phyloP scores from a whole-genome alignment of 2,113 vertebrate species.

The Stomatorhinus ivindoensis region DNA sequence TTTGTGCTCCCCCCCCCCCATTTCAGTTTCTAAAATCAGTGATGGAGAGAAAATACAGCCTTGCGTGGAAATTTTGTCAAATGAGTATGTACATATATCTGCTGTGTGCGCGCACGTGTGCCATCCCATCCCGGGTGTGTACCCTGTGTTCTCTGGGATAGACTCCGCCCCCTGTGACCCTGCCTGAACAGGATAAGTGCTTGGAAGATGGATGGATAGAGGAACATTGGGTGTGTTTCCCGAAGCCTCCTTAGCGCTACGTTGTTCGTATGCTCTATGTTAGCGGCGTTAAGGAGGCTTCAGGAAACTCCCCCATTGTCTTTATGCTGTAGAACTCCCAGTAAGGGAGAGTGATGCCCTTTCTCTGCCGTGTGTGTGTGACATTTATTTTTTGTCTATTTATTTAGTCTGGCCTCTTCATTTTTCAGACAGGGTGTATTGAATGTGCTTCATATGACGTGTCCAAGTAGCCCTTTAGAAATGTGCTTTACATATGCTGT shows the following conservation, averaged over 20 bases:
- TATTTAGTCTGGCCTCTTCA: background rate
- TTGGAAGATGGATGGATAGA: background rate
- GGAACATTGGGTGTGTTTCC: too few relatives aligned
- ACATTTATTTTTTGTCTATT: background rate
- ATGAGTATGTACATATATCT: constrained; percentile 68
- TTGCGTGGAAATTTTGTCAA: constrained; percentile 69
- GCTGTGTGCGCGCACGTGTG: background rate
- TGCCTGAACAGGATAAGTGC: background rate
- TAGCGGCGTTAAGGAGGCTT: too few relatives aligned
- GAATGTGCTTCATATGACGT: constrained; percentile 7
- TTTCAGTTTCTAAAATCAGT: constrained; percentile 73
- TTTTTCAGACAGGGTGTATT: background rate
- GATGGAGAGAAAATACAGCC: constrained; percentile 56
- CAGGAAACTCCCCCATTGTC: background rate
- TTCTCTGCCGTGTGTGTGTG: background rate
- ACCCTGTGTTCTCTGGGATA: background rate
- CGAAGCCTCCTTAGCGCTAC: too few relatives aligned
- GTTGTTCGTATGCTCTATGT: too few relatives aligned
- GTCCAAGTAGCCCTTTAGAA: background rate
- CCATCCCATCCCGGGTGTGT: background rate
- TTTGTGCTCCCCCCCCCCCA: constrained; percentile 29
- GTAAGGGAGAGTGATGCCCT: background rate
- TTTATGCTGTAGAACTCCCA: background rate
- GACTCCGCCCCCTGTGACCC: background rate
- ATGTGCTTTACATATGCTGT: background rate